Base-by-base conservation (phyloP, 2,113 vertebrate genomes). In the Garra rufa region DNA sequence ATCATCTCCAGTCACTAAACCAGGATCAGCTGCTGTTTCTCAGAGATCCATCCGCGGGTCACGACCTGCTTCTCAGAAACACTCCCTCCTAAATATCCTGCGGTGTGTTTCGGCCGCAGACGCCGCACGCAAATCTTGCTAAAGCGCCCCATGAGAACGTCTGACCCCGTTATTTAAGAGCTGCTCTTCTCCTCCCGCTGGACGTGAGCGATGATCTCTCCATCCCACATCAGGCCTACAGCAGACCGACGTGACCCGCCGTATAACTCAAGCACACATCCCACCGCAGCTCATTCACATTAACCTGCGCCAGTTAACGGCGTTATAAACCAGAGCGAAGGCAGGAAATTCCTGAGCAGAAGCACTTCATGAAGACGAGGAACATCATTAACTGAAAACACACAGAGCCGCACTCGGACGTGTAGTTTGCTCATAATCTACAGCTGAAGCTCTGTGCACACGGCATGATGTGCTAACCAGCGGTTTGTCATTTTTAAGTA, bases 1-100 rank as follows among this genome's bases (percentile, higher is more conserved):
- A 65, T 30, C 50, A 52, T 5, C 17, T 52, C 50, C 6, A 21
- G 6, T 11, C 30, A 17, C 21, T 73, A 41, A 73, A 46, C 24
- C 70, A 7, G 2, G 65, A 46, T 43, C 70, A 9, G 41, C 41
- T 44, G n/a, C 8, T 10, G 19, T 69, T 69, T 21, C 30, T 69
- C 30, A 41, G 28, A 26, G 59, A 55, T 7, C 52, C 8, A 21
- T 19, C 34, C 34, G 34, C 34, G 34, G 85, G 79, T 82, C 88
- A 88, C 73, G 81, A 91, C 90, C 87, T 89, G 85, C 73, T 88
- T 28, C 84, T 85, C 67, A 87, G 88, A 90, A 61, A 73, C 65
- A 63, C 63, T 86, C 65, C 73, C 77, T 63, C 74, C 61, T 48
- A 59, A 75, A 85, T 79, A 41, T 87, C 84, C 86, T 81, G 74